A percentile compares a stretch with the other conserved stretches of the same genome.
Conservation (phyloP, 1,140 invertebrate genomes). For the Formica selysi region DNA sequence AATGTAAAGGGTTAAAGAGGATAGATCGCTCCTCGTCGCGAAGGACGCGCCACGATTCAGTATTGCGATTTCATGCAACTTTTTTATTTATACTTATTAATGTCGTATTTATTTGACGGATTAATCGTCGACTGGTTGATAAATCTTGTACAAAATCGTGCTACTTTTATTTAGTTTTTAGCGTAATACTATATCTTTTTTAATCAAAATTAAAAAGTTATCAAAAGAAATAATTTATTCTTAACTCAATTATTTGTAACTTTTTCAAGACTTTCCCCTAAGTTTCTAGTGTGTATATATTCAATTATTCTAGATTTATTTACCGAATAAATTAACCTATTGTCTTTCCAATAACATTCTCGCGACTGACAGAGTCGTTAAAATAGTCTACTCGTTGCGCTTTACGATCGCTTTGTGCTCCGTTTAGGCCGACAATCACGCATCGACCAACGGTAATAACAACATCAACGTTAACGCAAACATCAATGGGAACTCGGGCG, state of each 20-base stretch:
- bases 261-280: neutral
- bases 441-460: constrained; percentile 75
- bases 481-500: constrained; percentile 75
- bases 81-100: constrained; percentile 7
- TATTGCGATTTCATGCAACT: constrained; percentile 24
- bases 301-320: neutral
- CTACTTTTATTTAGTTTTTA: neutral
- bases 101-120: neutral
- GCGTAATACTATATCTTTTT: neutral
- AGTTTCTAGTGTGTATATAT: neutral
- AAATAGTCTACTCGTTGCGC: neutral
- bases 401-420: constrained; percentile 40
- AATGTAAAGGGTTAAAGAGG: constrained; percentile 61
- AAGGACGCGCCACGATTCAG: constrained; percentile 12
- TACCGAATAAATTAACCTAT: neutral
- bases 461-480: constrained; percentile 78
- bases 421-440: constrained; percentile 69
- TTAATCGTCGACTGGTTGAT: neutral
- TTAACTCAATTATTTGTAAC: neutral
- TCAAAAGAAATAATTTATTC: neutral
- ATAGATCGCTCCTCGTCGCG: constrained; percentile 47
- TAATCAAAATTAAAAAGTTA: neutral
- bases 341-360: neutral
- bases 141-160: neutral
- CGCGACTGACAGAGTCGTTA: neutral